Evolutionary conservation across 2,888 invertebrate species (phyloP), one percentile per base, ranked within the genome.

Genomic region (Lasioglossum figueresi): DNA sequence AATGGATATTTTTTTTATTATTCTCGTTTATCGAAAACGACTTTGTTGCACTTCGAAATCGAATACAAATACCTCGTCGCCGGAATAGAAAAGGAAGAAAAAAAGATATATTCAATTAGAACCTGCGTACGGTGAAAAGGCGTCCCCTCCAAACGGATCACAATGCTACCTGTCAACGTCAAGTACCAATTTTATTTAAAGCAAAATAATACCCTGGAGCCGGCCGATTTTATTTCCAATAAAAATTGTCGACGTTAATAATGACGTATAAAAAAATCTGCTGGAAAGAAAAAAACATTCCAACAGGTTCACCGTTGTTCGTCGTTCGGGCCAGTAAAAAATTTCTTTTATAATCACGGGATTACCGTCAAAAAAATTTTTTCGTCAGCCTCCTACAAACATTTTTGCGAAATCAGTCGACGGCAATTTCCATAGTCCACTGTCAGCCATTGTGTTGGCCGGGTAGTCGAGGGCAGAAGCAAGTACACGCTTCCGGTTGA

Each of bases 401-500:
- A 52, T 23, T 23, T n/a, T 10, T 3, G 2, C 8, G 19, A n/a
- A 23, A 52, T n/a, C 52, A 10, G 52, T 52, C 10, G 52, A 52
- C 8, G 48, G 48, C 23, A 48, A 23, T n/a, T 52, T 59, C 14
- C 14, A 27, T 59, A n/a, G 59, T 59, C 59, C 27, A 59, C 14
- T 31, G 27, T 59, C 59, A 14, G 59, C 59, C 59, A 59, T 59
- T 59, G 27, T 59, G 59, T n/a, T 14, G 0, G 27, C 59, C 59
- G n/a, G 27, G 14, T 59, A 59, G 79, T 77, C 88, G 82, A 48
- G 77, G 70, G 74, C 79, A 66, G 43, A 71, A 85, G 77, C 73
- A 79, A 77, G 87, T n/a, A 70, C 79, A 19, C 74, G 70, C 74
- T 63, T n/a, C 27, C 43, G 45, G 74, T 59, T 77, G 66, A 77